Conservation (phyloP, 2,113 vertebrate genomes). For the Chroicocephalus ridibundus region DNA sequence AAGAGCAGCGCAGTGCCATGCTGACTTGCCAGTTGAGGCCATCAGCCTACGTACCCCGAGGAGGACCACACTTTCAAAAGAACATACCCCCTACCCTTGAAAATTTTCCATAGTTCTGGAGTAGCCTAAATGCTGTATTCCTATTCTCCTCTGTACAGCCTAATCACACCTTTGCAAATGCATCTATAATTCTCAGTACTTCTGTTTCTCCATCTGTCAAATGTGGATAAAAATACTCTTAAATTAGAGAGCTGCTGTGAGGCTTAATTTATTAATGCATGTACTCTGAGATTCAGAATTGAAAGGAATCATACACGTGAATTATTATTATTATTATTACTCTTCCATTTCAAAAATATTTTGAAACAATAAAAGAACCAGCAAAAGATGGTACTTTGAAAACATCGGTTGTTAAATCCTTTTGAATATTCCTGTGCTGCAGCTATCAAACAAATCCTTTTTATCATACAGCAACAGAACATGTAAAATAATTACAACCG, state of each 20-base stretch:
- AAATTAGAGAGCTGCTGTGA: conserved; percentile 18
- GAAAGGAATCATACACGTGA: background rate
- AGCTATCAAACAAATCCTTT: background rate
- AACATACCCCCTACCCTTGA: background rate
- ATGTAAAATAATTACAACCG: background rate
- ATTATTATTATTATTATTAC: conserved; percentile 18
- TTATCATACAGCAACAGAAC: background rate
- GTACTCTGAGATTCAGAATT: background rate
- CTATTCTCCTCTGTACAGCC: background rate
- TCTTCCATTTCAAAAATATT: conserved; percentile 26
- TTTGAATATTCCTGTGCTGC: background rate
- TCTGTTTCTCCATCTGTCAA: conserved; percentile 35
- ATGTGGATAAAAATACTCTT: background rate
- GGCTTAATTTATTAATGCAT: conserved; percentile 37
- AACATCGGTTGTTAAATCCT: background rate
- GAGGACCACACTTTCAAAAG: background rate
- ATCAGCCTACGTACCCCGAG: background rate
- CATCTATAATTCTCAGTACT: background rate
- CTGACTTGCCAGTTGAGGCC: background rate
- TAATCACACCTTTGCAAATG: conserved; percentile 23
- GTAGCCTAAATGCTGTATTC: background rate
- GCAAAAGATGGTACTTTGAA: conserved; percentile 6
- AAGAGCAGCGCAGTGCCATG: background rate
- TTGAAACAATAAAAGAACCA: background rate
- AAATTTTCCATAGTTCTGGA: background rate